Evolutionary conservation across 2,888 invertebrate species (phyloP).

Genomic region (Automeris io): DNA sequence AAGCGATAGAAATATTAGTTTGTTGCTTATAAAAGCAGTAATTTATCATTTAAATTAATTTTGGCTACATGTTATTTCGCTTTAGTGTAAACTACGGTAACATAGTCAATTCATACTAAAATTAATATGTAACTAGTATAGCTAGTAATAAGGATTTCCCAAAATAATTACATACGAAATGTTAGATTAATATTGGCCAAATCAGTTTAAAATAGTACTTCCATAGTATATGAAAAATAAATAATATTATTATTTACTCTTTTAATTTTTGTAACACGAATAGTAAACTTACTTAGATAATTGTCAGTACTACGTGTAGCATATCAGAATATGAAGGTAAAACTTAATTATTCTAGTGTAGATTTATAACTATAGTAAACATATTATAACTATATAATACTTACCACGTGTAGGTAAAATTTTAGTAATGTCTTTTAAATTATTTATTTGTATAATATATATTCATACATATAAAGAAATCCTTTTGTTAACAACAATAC

Average conservation of each 20-base stretch:
- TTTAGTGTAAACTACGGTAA: constrained; percentile 11
- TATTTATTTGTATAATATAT: no score
- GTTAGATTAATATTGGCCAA: constrained; percentile 2
- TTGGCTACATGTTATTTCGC: not conserved
- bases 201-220: not conserved
- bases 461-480: no score
- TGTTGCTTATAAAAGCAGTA: not conserved
- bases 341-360: no score
- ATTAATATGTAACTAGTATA: constrained; percentile 15
- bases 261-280: not conserved
- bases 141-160: not conserved
- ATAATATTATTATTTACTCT: not conserved
- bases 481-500: no score
- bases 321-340: no score
- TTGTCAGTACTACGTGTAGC: no score
- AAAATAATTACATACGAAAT: not conserved
- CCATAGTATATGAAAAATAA: not conserved
- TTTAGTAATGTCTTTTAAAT: no score
- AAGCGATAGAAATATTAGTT: constrained; percentile 1
- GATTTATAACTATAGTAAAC: no score
- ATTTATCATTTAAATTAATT: not conserved
- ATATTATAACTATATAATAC: no score
- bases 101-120: constrained; percentile 42
- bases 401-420: no score
- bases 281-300: no score